Conservation (phyloP, 1,140 invertebrate genomes). For the Drosophila nigromelanica region DNA sequence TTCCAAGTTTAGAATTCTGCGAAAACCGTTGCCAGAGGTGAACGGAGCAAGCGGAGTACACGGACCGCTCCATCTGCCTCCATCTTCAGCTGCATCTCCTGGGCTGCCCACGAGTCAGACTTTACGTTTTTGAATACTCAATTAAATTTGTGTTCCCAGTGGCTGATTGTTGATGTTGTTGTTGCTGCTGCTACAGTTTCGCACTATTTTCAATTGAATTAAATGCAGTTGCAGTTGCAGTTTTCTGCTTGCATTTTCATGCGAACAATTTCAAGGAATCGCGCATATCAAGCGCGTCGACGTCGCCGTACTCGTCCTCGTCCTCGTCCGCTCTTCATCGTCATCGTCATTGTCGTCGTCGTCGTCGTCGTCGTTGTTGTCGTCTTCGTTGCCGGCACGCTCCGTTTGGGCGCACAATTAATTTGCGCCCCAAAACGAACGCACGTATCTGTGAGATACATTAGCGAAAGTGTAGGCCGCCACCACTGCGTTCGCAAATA, state of each 20-base stretch:
- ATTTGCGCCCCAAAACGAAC: conserved; percentile 82
- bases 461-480: conserved; percentile 79
- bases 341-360: conserved; percentile 38
- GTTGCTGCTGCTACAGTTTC: conserved; percentile 56
- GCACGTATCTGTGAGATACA: conserved; percentile 77
- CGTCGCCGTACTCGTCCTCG: conserved; percentile 62
- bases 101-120: conserved; percentile 27
- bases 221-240: conserved; percentile 54
- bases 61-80: neutral
- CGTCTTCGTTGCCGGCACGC: conserved; percentile 66
- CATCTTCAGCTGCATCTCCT: conserved; percentile 1
- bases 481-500: conserved; percentile 53
- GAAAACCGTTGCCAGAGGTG: conserved; percentile 61
- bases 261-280: conserved; percentile 84
- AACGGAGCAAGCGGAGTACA: conserved; percentile 7
- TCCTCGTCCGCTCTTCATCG: conserved; percentile 44
- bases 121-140: conserved; percentile 81
- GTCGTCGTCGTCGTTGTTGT: conserved; percentile 34
- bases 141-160: conserved; percentile 72
- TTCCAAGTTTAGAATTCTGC: conserved; percentile 82
- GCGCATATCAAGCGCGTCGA: conserved; percentile 84
- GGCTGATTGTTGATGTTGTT: conserved; percentile 28
- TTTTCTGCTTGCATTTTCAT: conserved; percentile 66
- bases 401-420: conserved; percentile 84
- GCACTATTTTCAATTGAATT: conserved; percentile 83